phyloP scores from a whole-genome alignment of 2,888 invertebrate species.

The Slavum lentiscoides region DNA sequence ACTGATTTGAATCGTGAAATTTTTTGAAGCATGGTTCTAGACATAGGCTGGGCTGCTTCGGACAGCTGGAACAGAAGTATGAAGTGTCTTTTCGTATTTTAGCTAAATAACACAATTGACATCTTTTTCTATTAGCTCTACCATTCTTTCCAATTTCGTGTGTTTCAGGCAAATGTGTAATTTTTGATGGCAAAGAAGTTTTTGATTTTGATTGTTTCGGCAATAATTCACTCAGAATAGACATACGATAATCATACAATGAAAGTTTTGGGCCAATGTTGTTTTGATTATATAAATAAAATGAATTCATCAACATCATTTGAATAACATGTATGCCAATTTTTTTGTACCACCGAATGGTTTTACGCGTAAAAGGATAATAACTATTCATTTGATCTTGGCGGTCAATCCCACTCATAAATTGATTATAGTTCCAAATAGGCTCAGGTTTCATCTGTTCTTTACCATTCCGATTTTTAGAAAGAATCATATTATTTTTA shows the following conservation, averaged over 20 bases:
- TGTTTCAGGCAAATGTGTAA: neutral
- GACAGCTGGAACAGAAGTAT: too few species aligned
- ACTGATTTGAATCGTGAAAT: too few species aligned
- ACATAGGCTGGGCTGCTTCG: too few species aligned
- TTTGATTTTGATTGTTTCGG: neutral
- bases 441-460: slow-evolving; percentile 3
- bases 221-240: neutral
- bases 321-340: too few species aligned
- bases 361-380: too few species aligned
- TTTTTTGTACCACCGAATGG: too few species aligned
- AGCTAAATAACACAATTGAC: too few species aligned
- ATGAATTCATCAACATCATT: too few species aligned
- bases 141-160: neutral
- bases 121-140: too few species aligned
- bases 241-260: neutral
- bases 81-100: too few species aligned
- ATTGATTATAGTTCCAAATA: slow-evolving; percentile 2
- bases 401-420: slow-evolving; percentile 5
- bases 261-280: neutral
- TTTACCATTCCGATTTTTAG: slow-evolving; percentile 3
- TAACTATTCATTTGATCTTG: too few species aligned
- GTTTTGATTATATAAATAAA: neutral
- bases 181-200: neutral
- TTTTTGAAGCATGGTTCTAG: too few species aligned
- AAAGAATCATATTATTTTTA: slow-evolving; percentile 9